These are phyloP conservation scores for Apis laboriosa DNA, from an alignment of 1,140 invertebrate species.

Conservation along the genomic window DNA sequence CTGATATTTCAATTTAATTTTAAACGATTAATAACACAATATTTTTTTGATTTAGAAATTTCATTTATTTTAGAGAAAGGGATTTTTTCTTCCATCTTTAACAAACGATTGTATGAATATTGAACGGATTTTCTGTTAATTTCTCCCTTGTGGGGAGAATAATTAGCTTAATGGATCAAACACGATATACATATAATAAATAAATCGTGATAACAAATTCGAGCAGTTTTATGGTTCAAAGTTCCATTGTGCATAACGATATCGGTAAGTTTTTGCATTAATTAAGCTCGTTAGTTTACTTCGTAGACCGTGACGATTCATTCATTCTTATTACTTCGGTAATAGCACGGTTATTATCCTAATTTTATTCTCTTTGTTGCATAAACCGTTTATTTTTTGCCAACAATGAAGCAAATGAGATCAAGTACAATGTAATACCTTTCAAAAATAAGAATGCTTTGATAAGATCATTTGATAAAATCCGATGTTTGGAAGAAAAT, in stretches of 20 bases:
- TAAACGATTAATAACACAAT: not conserved
- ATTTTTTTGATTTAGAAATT: too few relatives aligned
- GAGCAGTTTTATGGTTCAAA: not conserved
- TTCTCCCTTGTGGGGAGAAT: not conserved
- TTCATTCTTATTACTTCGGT: not conserved
- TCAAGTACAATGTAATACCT: not conserved
- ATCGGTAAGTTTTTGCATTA: not conserved
- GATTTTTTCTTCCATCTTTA: not conserved
- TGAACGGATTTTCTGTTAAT: not conserved
- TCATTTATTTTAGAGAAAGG: not conserved
- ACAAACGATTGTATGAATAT: too few relatives aligned
- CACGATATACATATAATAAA: not conserved
- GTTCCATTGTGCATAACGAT: not conserved
- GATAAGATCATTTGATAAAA: not conserved
- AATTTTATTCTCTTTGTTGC: conserved; percentile 1
- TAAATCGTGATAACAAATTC: not conserved
- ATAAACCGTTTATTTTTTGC: not conserved
- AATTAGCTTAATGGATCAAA: too few relatives aligned
- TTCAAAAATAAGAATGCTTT: not conserved
- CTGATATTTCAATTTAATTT: not conserved
- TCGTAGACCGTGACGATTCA: conserved; percentile 14
- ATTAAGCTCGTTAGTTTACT: conserved; percentile 18
- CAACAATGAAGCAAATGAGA: not conserved
- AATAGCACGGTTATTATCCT: conserved; percentile 8
- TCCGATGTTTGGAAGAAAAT: not conserved